phyloP scores from a whole-genome alignment of 1,140 invertebrate genomes.

The Heliconius himera region DNA sequence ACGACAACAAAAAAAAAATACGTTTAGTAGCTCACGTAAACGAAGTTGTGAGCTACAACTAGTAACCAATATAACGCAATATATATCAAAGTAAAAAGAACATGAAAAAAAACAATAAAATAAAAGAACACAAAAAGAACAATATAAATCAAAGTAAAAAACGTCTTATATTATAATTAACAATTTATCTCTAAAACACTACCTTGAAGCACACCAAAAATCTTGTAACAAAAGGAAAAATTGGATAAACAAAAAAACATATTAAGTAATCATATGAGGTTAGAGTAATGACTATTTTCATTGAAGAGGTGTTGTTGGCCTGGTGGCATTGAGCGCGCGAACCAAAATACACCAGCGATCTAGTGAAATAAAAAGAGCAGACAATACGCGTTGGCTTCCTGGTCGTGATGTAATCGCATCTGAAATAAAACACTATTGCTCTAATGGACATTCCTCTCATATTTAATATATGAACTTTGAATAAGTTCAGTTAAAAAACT shows the following conservation, averaged over 20 bases:
- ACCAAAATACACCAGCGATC: constrained; percentile 54
- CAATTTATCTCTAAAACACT: background rate
- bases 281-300: constrained; percentile 64
- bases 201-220: constrained; percentile 15
- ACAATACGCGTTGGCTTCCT: constrained; percentile 53
- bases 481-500: too few relatives aligned
- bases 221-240: background rate
- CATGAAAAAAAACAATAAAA: too few relatives aligned
- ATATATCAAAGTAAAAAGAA: background rate
- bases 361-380: constrained; percentile 29
- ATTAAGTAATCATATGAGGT: constrained; percentile 42
- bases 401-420: constrained; percentile 46
- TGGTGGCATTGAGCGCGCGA: constrained; percentile 67
- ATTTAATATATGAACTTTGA: background rate
- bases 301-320: constrained; percentile 70
- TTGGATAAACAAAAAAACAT: constrained; percentile 24
- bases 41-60: too few relatives aligned
- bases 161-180: background rate
- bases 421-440: constrained; percentile 34
- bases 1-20: too few relatives aligned
- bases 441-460: constrained; percentile 8
- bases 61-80: background rate
- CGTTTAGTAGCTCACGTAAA: too few relatives aligned
- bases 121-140: too few relatives aligned
- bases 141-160: too few relatives aligned